phyloP scores from a whole-genome alignment of 2,888 invertebrate genomes.

The Luffia ferchaultella region DNA sequence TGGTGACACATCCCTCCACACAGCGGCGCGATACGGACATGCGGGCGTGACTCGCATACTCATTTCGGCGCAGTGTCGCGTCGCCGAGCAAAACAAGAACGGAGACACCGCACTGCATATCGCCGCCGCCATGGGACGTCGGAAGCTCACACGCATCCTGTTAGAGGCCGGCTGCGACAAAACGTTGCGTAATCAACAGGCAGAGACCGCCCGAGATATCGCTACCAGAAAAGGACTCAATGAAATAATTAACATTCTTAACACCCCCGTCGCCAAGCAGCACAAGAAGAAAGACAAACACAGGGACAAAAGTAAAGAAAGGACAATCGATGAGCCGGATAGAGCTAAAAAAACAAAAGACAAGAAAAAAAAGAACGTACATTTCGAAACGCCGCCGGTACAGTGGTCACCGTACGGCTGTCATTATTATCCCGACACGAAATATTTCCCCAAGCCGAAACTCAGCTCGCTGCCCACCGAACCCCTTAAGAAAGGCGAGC shows the following conservation, averaged over 20 bases:
- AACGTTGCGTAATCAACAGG: constrained; percentile 79
- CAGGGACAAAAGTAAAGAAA: constrained; percentile 59
- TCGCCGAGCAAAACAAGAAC: constrained; percentile 93
- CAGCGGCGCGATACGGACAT: constrained; percentile 94
- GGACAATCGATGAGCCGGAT: constrained; percentile 62
- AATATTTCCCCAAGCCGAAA: constrained; percentile 85
- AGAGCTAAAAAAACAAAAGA: constrained; percentile 48
- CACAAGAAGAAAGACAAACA: constrained; percentile 43
- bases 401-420: constrained; percentile 92
- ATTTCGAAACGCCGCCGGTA: constrained; percentile 59
- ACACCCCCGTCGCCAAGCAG: constrained; percentile 59
- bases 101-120: constrained; percentile 95
- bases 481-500: constrained; percentile 86
- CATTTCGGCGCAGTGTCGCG: constrained; percentile 86
- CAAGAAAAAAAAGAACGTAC: constrained; percentile 54
- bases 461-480: constrained; percentile 87
- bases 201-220: constrained; percentile 90
- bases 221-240: constrained; percentile 85
- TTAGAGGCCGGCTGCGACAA: constrained; percentile 84
- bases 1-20: constrained; percentile 94
- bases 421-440: constrained; percentile 87
- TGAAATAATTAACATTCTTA: constrained; percentile 84
- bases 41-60: constrained; percentile 95
- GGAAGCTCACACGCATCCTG: constrained; percentile 90
- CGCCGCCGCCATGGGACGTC: constrained; percentile 90